Base-by-base conservation (phyloP, 2,888 invertebrate species). In the Aphidoletes aphidimyza region DNA sequence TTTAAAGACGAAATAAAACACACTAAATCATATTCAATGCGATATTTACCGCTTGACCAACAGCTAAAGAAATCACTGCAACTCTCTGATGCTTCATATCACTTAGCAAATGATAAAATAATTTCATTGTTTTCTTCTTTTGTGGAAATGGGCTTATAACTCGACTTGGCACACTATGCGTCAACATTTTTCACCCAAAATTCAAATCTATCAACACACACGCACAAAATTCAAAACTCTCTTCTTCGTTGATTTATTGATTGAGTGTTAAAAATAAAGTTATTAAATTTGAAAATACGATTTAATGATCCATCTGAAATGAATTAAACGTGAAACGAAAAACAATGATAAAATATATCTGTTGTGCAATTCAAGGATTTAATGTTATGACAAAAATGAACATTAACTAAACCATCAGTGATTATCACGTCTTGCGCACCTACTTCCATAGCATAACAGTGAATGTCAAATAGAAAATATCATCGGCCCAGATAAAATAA, bases 51-150 rank as follows among this genome's bases (percentile, higher is more conserved):
- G 83, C 42, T 42, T 83, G 83, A 17, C 42, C 83, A 11, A 83
- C 83, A 17, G 83, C 39, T 22, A 83, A 6, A 5, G 83, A 26
- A 39, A 83, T 42, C 0, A 83, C 45, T 8, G 42, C 42, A 26
- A 45, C 37, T 26, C 83, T 42, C 42, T 83, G 83, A 83, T 83
- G 39, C 17, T n/a, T 42, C 83, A 83, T 83, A n/a, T 42, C 83
- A 26, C 83, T 42, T 3, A 83, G 22, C 30, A 83, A 83, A 83
- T 42, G 22, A 83, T 42, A 6, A 45, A 83, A 83, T 45, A 45
- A 83, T 36, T 37, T 81, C 81, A 81, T 81, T 37, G 81, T 37
- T 37, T n/a, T 37, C 37, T 37, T 81, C 37, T 37, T 81, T 36
- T 39, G 3, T n/a, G 81, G 81, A 8, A 37, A 37, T 37, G 81